phyloP scores from a whole-genome alignment of 2,113 vertebrate genomes.

The Leucosticte australis region DNA sequence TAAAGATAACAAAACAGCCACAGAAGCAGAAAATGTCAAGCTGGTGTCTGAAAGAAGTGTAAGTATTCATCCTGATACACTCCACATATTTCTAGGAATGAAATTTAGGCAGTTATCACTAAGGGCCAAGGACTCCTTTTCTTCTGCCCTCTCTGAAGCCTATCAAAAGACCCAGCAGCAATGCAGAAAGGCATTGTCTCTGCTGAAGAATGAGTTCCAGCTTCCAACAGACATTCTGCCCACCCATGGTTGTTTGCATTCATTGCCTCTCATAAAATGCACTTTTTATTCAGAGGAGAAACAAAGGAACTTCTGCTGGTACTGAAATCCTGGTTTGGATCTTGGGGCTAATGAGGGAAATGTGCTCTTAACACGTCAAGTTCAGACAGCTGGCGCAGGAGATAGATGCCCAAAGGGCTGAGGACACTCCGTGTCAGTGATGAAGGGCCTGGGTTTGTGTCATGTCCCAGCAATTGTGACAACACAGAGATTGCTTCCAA shows the following conservation, averaged over 20 bases:
- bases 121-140: not conserved
- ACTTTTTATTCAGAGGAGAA: conserved; percentile 11
- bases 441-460: not conserved
- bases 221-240: not conserved
- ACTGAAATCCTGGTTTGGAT: conserved; percentile 3
- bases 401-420: not conserved
- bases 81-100: not conserved
- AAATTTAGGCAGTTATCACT: not conserved
- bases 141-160: not conserved
- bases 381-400: not conserved
- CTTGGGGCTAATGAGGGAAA: not conserved
- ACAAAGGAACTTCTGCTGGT: not conserved
- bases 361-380: not conserved
- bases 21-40: not conserved
- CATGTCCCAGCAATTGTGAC: not conserved
- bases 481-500: not conserved
- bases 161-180: not conserved
- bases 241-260: not conserved
- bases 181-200: not conserved
- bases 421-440: not conserved
- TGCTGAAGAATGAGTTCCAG: not conserved
- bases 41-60: not conserved
- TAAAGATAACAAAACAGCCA: not conserved
- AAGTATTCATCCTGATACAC: not conserved
- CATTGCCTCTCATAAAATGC: not conserved